Evolutionary conservation across 37 sponge, comb jelly and placozoan genomes (phyloP), one percentile per base, ranked within the genome.

Genomic region (Oscarella lobularis): DNA sequence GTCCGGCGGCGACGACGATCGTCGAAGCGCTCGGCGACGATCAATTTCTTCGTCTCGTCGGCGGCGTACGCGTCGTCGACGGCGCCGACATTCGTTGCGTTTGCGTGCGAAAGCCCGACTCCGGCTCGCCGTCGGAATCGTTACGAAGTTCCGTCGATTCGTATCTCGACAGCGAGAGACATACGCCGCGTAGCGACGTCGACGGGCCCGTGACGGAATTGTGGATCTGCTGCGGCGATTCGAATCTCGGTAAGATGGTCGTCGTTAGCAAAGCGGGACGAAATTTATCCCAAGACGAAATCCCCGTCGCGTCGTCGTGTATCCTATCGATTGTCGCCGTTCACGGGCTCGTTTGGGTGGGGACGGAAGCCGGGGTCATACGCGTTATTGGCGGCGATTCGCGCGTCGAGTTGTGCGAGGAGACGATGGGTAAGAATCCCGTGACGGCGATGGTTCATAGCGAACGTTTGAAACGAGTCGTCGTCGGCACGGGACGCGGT

Each of bases 331-430:
- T n/a, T n/a, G n/a, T n/a, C n/a, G n/a, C n/a, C n/a, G n/a, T n/a
- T n/a, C n/a, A n/a, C n/a, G n/a, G n/a, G n/a, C n/a, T n/a, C n/a
- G n/a, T n/a, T n/a, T 92, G 93, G 93, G 38, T 92, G 40, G 93
- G 93, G 35, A 82, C 84, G 68, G 84, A 89, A 41, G 75, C 83
- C 3, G 93, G 93, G 2, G 81, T 78, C 73, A 73, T 92, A 3
- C 39, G 79, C 36, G 55, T 92, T 29, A 85, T 78, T 67, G 78
- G 81, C 35, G 77, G 89, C 60, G 60, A 48, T 48, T 27, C 14
- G 9, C 60, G 60, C 20, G 14, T 27, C 14, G 14, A 48, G 20
- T 48, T 48, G 60, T n/a, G n/a, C n/a, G n/a, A n/a, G n/a, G n/a
- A n/a, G n/a, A n/a, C n/a, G n/a, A n/a, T n/a, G n/a, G n/a, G n/a